Evolutionary conservation across 1,140 invertebrate genomes (phyloP).

Genomic region (Cotesia glomerata): DNA sequence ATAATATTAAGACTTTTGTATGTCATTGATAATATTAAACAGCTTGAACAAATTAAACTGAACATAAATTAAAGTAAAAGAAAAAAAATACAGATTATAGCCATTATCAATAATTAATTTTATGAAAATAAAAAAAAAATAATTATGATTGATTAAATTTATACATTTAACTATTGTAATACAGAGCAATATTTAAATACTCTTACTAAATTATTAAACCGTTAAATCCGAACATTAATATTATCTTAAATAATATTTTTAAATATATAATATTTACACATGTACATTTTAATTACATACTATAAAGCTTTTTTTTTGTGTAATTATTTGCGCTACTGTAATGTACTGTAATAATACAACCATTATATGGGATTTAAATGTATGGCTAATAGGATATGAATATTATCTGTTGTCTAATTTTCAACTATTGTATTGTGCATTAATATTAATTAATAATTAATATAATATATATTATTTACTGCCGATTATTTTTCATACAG

Average conservation of each 20-base stretch:
- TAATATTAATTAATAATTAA: no score
- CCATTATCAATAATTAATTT: background rate
- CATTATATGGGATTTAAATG: slow-evolving; percentile 22
- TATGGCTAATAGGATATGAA: slow-evolving; percentile 13
- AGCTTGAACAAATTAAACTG: no score
- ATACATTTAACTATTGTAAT: background rate
- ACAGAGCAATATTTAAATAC: slow-evolving; percentile 12
- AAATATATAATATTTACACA: slow-evolving; percentile 36
- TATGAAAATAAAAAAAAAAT: background rate
- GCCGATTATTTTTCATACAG: no score
- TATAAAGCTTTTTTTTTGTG: slow-evolving; percentile 22
- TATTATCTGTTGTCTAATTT: background rate
- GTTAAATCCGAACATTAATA: slow-evolving; percentile 26
- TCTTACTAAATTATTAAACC: slow-evolving; percentile 17
- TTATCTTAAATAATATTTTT: no score
- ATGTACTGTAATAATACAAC: slow-evolving; percentile 29
- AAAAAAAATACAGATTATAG: no score
- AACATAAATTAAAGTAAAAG: no score
- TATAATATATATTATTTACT: no score
- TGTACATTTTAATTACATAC: slow-evolving; percentile 29
- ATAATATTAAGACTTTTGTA: no score
- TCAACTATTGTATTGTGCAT: no score
- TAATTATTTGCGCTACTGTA: background rate
- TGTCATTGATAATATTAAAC: no score
- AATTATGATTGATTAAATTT: background rate